Evolutionary conservation across 2,888 invertebrate species (phyloP).

Genomic region (Ochropleura plecta): DNA sequence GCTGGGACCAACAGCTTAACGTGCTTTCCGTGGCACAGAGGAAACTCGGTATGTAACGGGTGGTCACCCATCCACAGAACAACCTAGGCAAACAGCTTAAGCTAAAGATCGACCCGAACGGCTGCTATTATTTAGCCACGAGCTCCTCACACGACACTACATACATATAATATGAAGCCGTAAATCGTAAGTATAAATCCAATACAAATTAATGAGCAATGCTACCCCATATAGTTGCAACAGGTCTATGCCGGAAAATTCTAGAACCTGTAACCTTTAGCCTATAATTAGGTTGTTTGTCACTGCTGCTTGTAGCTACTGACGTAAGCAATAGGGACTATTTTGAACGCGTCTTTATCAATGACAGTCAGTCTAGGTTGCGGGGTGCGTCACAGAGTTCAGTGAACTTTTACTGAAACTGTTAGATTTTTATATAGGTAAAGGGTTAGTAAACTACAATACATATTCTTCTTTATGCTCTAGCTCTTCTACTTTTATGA

Average conservation of each 20-base stretch:
- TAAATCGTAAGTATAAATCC: neutral
- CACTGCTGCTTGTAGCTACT: neutral
- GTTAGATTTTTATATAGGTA: no score
- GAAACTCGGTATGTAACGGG: no score
- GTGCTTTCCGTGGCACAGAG: no score
- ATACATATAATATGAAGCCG: neutral
- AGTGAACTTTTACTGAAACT: conserved; percentile 18
- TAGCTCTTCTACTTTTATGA: no score
- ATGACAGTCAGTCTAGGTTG: conserved; percentile 49
- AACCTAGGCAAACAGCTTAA: no score
- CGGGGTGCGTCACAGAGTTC: conserved; percentile 19
- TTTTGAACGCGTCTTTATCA: conserved; percentile 55
- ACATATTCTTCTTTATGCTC: no score
- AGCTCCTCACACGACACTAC: no score
- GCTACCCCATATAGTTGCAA: neutral
- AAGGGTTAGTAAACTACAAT: no score
- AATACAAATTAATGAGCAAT: neutral
- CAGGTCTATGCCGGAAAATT: conserved; percentile 1
- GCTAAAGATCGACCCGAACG: no score
- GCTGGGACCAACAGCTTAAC: no score
- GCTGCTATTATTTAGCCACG: no score
- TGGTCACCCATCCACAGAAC: no score
- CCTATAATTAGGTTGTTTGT: conserved; percentile 22
- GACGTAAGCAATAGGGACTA: conserved; percentile 30
- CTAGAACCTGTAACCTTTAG: conserved; percentile 28